These are phyloP conservation scores for Prionace glauca DNA, from an alignment of 2,797 vertebrate genomes.

Conservation along the genomic window DNA sequence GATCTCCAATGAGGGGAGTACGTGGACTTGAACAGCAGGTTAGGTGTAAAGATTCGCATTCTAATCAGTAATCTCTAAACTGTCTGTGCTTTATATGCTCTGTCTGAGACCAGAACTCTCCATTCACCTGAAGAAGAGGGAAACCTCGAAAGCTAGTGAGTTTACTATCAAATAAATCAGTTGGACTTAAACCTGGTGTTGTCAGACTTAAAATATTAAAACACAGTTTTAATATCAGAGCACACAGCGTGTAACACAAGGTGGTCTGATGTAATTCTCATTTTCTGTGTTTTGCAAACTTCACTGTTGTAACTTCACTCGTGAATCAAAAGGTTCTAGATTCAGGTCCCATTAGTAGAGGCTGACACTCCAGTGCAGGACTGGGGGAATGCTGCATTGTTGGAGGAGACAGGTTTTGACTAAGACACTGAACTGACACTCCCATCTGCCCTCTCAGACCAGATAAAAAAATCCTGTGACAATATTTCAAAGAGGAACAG, in stretches of 20 bases:
- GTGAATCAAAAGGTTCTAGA: background rate
- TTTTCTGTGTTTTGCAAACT: background rate
- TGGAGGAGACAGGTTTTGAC: too few species aligned
- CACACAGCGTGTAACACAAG: background rate
- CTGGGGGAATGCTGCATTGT: background rate
- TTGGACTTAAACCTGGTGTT: too few species aligned
- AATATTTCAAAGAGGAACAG: background rate
- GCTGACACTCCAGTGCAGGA: background rate
- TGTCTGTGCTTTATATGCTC: too few species aligned
- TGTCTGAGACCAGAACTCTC: too few species aligned
- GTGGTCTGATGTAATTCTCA: background rate
- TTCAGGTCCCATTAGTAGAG: background rate
- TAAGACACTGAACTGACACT: background rate
- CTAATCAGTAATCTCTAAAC: too few species aligned
- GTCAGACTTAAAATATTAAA: background rate
- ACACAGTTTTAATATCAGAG: background rate
- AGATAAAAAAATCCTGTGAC: background rate
- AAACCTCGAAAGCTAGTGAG: too few species aligned
- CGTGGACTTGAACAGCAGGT: too few species aligned
- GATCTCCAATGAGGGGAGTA: too few species aligned
- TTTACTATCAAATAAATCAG: too few species aligned
- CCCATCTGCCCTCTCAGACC: background rate
- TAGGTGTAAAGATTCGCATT: too few species aligned
- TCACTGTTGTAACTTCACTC: background rate
- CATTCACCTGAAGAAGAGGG: too few species aligned